Base-by-base conservation (phyloP, 2,888 invertebrate genomes). In the Frankliniella intonsa region DNA sequence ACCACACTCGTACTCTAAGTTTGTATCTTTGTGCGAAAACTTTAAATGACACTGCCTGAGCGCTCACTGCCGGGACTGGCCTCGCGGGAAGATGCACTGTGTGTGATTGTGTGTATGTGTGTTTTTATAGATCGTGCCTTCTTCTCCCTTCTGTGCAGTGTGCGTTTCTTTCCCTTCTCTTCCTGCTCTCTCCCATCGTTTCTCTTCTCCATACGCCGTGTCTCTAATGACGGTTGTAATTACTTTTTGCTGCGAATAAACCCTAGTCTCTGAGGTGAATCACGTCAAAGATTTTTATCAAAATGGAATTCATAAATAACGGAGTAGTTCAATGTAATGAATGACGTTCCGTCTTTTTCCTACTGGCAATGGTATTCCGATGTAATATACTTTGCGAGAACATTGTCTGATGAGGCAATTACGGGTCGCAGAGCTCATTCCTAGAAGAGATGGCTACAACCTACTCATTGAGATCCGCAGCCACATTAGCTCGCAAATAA, bases 241-340 rank as follows among this genome's bases (percentile, higher is more conserved):
- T 76, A 76, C 69, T 76, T 10, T n/a, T 22, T 22, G 25, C 22
- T 76, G 69, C 69, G 22, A 76, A 76, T 76, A 76, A 76, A 76
- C 69, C 69, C 12, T 25, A 25, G 69, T 12, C 69, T 25, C 10
- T 76, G 69, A 76, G 10, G 69, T 25, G 69, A 76, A 22, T 76
- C 69, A 76, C 69, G 69, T 25, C 11, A 22, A 22, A 76, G 69
- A 76, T 76, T 76, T 22, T 76, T 76, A 76, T 76, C 69, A 76
- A 76, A 76, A 76, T 76, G 69, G 69, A 25, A 76, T 76, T 76
- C 69, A 76, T 76, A 76, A 76, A 76, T 76, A 76, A 76, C 69
- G 69, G 69, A 76, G 69, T 76, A 76, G 69, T 76, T 76, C 69
- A 22, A 76, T 76, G 69, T 76, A 76, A 76, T 25, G 69, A 76